Conservation (phyloP, 2,888 invertebrate species). For the Brachyopa scutellaris region DNA sequence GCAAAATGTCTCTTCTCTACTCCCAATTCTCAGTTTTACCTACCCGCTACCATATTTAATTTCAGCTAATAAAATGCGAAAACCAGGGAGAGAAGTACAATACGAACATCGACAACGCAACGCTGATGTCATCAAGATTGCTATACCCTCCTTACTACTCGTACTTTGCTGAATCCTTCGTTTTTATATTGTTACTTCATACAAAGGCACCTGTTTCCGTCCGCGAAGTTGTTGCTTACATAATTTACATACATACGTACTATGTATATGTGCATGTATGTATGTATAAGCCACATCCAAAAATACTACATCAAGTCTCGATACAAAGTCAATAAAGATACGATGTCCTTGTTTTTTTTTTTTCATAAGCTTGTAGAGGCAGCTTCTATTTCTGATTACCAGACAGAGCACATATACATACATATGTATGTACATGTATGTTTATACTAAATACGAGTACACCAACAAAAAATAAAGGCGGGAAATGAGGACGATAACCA, state of each 20-base stretch:
- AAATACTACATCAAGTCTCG: slow-evolving; percentile 18
- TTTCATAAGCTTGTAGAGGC: no score
- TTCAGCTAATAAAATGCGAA: neutral
- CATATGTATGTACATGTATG: no score
- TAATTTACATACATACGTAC: no score
- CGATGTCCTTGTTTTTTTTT: slow-evolving; percentile 8
- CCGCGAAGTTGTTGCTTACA: no score
- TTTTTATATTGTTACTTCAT: neutral
- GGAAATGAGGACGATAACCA: slow-evolving; percentile 7
- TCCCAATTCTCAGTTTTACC: neutral
- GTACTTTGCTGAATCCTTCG: neutral
- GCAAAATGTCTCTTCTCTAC: neutral
- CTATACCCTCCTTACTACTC: neutral
- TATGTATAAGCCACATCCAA: neutral
- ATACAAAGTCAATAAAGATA: slow-evolving; percentile 1
- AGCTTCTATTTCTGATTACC: slow-evolving; percentile 1
- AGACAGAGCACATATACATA: no score
- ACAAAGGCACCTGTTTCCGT: neutral
- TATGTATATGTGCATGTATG: no score
- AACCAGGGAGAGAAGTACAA: no score
- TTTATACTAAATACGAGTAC: no score
- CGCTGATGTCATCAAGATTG: slow-evolving; percentile 3
- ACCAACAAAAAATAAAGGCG: neutral
- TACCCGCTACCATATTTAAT: no score
- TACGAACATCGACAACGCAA: neutral